A percentile compares a stretch with the other conserved stretches of the same genome.
phyloP scores from a whole-genome alignment of 2,797 vertebrate species.

The Falco concolor region DNA sequence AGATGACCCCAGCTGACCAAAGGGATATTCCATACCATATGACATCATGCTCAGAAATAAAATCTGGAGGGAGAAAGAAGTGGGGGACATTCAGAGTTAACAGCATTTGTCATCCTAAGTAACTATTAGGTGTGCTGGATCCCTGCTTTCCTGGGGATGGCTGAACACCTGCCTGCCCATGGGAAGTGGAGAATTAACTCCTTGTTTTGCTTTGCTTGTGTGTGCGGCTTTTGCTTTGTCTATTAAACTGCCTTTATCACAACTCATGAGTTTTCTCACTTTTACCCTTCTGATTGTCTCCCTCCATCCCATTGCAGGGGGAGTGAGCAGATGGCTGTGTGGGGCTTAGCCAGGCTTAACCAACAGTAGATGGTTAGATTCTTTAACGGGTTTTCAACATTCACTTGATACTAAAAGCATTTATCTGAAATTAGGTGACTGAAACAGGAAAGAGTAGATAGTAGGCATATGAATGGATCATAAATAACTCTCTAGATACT shows the following conservation, averaged over 20 bases:
- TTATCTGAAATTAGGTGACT: not conserved
- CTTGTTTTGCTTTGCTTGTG: not conserved
- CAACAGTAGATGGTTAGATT: not conserved
- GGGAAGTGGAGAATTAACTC: not conserved
- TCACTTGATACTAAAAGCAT: not conserved
- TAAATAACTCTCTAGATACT: not conserved
- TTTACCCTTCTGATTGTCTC: no score
- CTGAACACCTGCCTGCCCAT: not conserved
- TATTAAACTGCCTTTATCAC: no score
- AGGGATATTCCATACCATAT: not conserved
- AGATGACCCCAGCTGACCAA: not conserved
- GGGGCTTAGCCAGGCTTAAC: not conserved
- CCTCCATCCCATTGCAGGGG: no score
- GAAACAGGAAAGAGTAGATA: not conserved
- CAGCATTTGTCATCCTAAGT: not conserved
- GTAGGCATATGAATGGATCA: not conserved
- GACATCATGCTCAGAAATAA: no score
- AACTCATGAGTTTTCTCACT: no score
- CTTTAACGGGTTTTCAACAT: not conserved
- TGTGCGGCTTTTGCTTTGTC: not conserved
- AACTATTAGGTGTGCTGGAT: accelerated
- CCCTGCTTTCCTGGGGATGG: not conserved
- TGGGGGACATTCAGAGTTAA: no score
- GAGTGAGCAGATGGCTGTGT: accelerated
- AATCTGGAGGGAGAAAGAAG: no score